Conservation (phyloP, 2,888 invertebrate genomes). For the Boloria selene region DNA sequence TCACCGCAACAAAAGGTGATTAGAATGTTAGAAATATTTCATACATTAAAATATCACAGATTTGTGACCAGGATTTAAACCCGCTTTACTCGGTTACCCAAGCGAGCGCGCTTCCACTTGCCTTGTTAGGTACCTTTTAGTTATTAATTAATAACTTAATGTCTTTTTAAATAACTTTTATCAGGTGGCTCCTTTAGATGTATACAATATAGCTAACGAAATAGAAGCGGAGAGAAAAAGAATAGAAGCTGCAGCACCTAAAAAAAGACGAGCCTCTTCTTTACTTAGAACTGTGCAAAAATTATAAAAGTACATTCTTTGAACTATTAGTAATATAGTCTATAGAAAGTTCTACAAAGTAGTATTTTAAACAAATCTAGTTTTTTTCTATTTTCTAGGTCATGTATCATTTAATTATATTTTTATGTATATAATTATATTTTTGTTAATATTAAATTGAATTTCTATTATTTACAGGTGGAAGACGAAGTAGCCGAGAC, state of each 20-base stretch:
- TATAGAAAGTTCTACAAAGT: too few species aligned
- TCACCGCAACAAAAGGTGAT: too few species aligned
- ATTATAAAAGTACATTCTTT: neutral
- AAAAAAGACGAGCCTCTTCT: conserved; percentile 60
- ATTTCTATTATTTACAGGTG: conserved; percentile 55
- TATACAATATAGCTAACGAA: conserved; percentile 60
- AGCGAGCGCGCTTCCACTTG: too few species aligned
- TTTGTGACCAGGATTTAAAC: too few species aligned
- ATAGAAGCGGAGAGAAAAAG: conserved; percentile 57
- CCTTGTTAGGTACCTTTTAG: too few species aligned
- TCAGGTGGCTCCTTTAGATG: conserved; percentile 62
- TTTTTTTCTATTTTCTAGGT: too few species aligned
- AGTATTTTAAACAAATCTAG: too few species aligned
- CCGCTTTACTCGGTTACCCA: too few species aligned
- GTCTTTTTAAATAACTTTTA: conserved; percentile 3
- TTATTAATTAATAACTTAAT: neutral
- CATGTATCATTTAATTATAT: neutral
- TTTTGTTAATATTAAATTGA: neutral
- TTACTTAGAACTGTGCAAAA: conserved; percentile 52
- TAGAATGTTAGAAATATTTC: too few species aligned
- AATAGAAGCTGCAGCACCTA: conserved; percentile 61
- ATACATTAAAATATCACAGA: too few species aligned
- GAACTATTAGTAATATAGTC: too few species aligned
- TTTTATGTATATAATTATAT: neutral
- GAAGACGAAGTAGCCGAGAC: conserved; percentile 62